phyloP scores from a whole-genome alignment of 1,140 invertebrate genomes.

The Bemisia tabaci region DNA sequence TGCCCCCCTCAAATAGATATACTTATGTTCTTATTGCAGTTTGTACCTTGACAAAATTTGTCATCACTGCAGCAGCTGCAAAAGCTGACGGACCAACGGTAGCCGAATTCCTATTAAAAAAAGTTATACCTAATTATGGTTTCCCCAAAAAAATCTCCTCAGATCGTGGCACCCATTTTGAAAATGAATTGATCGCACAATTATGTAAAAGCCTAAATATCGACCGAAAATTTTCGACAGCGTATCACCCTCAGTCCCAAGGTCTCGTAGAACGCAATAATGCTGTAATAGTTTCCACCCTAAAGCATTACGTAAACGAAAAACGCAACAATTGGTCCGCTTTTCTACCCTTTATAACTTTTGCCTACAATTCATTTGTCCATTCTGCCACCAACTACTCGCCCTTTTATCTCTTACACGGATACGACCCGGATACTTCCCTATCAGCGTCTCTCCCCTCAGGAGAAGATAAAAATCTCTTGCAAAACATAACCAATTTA shows the following conservation, averaged over 20 bases:
- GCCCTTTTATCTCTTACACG: neutral
- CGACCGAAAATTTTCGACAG: neutral
- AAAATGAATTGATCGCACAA: neutral
- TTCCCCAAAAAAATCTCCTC: slow-evolving; percentile 3
- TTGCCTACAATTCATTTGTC: neutral
- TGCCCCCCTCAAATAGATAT: neutral
- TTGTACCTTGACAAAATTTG: neutral
- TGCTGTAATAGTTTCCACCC: neutral
- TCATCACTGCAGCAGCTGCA: neutral
- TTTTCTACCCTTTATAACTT: neutral
- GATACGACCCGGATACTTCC: neutral
- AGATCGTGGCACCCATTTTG: slow-evolving; percentile 4
- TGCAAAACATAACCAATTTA: neutral
- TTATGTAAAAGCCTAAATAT: slow-evolving; percentile 4
- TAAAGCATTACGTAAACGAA: slow-evolving; percentile 3
- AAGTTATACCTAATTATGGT: neutral
- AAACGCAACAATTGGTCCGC: neutral
- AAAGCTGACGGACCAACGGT: neutral
- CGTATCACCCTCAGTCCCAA: neutral
- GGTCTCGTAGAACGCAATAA: slow-evolving; percentile 1
- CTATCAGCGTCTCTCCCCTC: neutral
- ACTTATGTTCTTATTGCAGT: neutral
- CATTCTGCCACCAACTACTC: neutral
- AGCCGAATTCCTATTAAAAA: neutral
- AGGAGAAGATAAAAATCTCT: neutral